phyloP scores from a whole-genome alignment of 2,797 vertebrate species.

The Euthynnus affinis region DNA sequence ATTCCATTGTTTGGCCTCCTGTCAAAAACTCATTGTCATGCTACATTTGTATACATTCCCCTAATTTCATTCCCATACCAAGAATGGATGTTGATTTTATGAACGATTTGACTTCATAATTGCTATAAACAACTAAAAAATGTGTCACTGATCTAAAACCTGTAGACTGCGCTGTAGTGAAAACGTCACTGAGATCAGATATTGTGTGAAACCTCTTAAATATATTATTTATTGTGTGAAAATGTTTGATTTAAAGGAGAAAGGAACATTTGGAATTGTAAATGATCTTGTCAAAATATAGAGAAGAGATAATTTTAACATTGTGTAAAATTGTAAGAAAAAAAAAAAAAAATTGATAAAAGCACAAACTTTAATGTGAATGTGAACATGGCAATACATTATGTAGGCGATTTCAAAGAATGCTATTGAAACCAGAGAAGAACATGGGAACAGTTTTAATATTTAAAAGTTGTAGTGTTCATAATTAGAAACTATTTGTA shows the following conservation, averaged over 20 bases:
- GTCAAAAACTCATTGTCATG: background rate
- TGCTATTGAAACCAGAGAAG: slow-evolving; percentile 54
- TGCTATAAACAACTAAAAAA: background rate
- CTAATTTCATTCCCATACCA: background rate
- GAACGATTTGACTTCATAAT: background rate
- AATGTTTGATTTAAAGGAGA: slow-evolving; percentile 63
- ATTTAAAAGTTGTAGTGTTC: slow-evolving; percentile 63
- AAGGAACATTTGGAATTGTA: slow-evolving; percentile 66
- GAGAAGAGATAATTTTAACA: slow-evolving; percentile 65
- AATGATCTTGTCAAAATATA: slow-evolving; percentile 66
- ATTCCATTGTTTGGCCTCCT: background rate
- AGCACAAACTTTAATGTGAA: slow-evolving; percentile 82
- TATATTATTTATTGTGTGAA: slow-evolving; percentile 78
- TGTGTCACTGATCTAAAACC: slow-evolving; percentile 29
- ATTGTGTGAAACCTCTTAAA: slow-evolving; percentile 62
- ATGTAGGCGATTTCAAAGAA: slow-evolving; percentile 59
- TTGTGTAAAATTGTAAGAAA: slow-evolving; percentile 64
- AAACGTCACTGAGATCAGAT: slow-evolving; percentile 50
- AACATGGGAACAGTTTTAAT: slow-evolving; percentile 47
- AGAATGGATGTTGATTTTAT: background rate
- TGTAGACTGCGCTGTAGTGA: slow-evolving; percentile 19
- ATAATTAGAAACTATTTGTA: slow-evolving; percentile 40
- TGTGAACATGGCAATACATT: slow-evolving; percentile 75
- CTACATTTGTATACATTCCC: background rate
- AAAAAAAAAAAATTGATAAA: slow-evolving; percentile 66